A percentile compares a stretch with the other conserved stretches of the same genome.
phyloP scores from a whole-genome alignment of 2,888 invertebrate species.

The Andricus curvator region DNA sequence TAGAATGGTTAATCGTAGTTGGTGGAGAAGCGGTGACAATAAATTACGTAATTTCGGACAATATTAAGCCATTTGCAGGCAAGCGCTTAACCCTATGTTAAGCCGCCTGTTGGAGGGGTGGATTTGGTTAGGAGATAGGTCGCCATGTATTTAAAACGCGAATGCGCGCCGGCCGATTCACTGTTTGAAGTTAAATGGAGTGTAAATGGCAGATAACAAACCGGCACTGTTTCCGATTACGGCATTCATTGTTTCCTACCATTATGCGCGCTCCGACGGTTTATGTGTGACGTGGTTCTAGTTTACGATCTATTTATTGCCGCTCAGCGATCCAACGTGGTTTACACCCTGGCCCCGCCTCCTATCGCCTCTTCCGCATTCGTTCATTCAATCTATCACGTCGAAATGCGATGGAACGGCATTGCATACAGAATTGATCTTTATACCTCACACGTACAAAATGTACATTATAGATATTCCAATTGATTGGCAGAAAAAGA shows the following conservation, averaged over 20 bases:
- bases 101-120: conserved; percentile 55
- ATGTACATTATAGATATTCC: too few species aligned
- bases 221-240: conserved; percentile 78
- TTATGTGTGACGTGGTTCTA: conserved; percentile 74
- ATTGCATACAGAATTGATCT: background rate
- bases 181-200: conserved; percentile 78
- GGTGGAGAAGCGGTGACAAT: conserved; percentile 52
- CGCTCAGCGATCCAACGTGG: conserved; percentile 62
- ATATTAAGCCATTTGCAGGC: conserved; percentile 66
- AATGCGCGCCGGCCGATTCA: conserved; percentile 75
- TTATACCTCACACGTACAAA: background rate
- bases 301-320: conserved; percentile 77
- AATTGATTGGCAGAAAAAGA: too few species aligned
- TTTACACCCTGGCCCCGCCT: conserved; percentile 58
- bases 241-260: conserved; percentile 78
- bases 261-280: conserved; percentile 78
- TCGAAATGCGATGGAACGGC: background rate
- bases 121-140: conserved; percentile 57
- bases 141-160: conserved; percentile 76
- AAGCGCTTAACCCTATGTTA: conserved; percentile 72
- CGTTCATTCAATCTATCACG: conserved; percentile 49
- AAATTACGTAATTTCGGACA: conserved; percentile 68
- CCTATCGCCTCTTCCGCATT: conserved; percentile 54
- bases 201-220: conserved; percentile 79
- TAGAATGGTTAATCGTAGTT: conserved; percentile 25